Conservation (phyloP, 2,888 invertebrate species). For the Drosophila lutescens region DNA sequence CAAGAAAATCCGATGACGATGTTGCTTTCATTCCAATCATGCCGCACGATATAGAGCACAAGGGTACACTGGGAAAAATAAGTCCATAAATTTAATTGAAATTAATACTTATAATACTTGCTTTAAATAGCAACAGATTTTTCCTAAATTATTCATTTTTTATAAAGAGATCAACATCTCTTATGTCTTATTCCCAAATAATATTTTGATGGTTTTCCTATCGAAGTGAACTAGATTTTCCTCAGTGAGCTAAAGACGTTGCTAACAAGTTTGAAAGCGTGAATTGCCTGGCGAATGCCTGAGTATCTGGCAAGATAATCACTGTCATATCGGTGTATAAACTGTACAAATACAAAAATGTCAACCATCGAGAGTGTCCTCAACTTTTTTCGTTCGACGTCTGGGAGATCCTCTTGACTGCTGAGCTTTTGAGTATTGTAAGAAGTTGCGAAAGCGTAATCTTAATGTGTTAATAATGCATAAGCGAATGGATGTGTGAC, state of each 20-base stretch:
- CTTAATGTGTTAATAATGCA: conserved; percentile 68
- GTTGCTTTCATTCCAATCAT: conserved; percentile 45
- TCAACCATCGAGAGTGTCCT: conserved; percentile 10
- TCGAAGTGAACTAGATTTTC: not conserved
- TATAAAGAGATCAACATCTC: too few species aligned
- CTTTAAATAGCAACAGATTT: too few species aligned
- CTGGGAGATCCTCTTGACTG: conserved; percentile 17
- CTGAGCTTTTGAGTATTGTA: conserved; percentile 39
- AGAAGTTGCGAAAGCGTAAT: conserved; percentile 45
- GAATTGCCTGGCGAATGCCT: conserved; percentile 14
- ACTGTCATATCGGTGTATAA: conserved; percentile 46
- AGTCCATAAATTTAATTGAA: not conserved
- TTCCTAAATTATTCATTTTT: too few species aligned
- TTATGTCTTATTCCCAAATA: too few species aligned
- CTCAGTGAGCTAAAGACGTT: conserved; percentile 5
- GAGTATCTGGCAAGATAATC: conserved; percentile 38
- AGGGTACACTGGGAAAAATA: conserved; percentile 11
- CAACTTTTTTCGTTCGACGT: not conserved
- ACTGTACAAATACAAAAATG: conserved; percentile 30
- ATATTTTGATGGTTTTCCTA: too few species aligned
- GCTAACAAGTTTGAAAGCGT: conserved; percentile 29
- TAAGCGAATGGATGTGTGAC: conserved; percentile 48
- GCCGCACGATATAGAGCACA: conserved; percentile 19
- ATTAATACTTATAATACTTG: too few species aligned
- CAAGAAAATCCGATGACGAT: conserved; percentile 23